Base-by-base conservation (phyloP, 2,113 vertebrate genomes). In the Fregetta grallaria region DNA sequence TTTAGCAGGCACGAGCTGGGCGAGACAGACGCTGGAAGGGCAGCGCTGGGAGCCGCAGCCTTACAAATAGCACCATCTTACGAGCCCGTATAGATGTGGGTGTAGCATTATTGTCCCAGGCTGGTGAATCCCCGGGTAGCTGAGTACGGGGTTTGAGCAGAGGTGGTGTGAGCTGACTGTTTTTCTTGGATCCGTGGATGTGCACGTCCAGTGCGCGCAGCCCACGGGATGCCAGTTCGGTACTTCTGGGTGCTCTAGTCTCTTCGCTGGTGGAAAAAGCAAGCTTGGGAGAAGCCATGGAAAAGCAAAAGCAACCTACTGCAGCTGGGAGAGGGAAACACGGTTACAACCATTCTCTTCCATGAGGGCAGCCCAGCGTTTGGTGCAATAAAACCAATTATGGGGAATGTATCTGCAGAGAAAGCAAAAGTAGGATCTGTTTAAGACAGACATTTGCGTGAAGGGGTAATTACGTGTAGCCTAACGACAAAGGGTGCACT, bases 331-430 rank as follows among this genome's bases (percentile, higher is more conserved):
- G 67, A 65, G 68, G 45, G 76, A 30, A 44, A 8, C 21, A 16
- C 3, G 3, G 34, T 55, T 40, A 19, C 9, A 91, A 53, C 50
- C 2, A 1, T 32, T 34, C 61, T 94, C 84, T 74, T 96, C 63
- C n/a, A 11, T 4, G 25, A 91, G 90, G 74, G 70, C 81, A 84
- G 61, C 85, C 61, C 56, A 40, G 90, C 92, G 68, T 92, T 97
- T 95, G 94, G 85, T 94, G 88, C 80, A 70, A 73, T 96, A 89
- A 96, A 97, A 88, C 70, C 79, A 88, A 96, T 89, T 88, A 97
- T 3, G 3, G 85, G 87, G 75, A 91, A n/a, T 72, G 72, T 84
- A 74, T 89, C 87, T 93, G 70, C 25, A 6, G 77, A 94, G 86
- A 78, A 96, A 86, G 92, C 66, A 88, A 62, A 95, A 95, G 81